These are phyloP conservation scores for Lipophrys pholis DNA, from an alignment of 2,113 vertebrate genomes.

Conservation along the genomic window DNA sequence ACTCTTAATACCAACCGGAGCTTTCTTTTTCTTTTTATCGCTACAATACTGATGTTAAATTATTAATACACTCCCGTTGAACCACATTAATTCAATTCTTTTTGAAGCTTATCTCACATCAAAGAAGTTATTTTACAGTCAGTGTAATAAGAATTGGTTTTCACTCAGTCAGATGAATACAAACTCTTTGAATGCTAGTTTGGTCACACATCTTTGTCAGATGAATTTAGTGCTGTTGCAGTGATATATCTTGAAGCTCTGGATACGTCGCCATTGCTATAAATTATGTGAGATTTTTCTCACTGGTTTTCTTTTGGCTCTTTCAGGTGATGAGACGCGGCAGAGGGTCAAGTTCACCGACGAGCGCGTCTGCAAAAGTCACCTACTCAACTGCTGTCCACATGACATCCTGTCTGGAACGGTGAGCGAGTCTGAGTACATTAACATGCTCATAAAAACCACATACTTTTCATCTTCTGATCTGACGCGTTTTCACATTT, in stretches of 20 bases:
- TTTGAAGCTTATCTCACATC: not conserved
- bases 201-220: constrained; percentile 13
- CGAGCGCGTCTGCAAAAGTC: constrained; percentile 99
- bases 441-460: too few relatives aligned
- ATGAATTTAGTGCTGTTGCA: constrained; percentile 24
- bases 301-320: constrained; percentile 82
- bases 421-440: constrained; percentile 78
- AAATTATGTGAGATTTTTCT: constrained; percentile 71
- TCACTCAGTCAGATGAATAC: constrained; percentile 17
- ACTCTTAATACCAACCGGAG: not conserved
- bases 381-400: constrained; percentile 98
- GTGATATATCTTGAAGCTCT: constrained; percentile 36
- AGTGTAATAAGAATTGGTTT: not conserved
- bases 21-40: too few relatives aligned
- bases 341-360: constrained; percentile 99
- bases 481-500: too few relatives aligned
- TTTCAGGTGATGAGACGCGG: constrained; percentile 98
- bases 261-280: constrained; percentile 58
- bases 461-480: too few relatives aligned
- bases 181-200: constrained; percentile 25
- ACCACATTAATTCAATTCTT: constrained; percentile 9
- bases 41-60: too few relatives aligned
- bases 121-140: constrained; percentile 4
- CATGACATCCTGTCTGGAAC: constrained; percentile 99
- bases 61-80: not conserved